Percentiles rank a stretch among this genome's conserved stretches.
These are phyloP conservation scores for Mico argentatus DNA, from an alignment of 2,797 vertebrate genomes.

Conservation along the genomic window DNA sequence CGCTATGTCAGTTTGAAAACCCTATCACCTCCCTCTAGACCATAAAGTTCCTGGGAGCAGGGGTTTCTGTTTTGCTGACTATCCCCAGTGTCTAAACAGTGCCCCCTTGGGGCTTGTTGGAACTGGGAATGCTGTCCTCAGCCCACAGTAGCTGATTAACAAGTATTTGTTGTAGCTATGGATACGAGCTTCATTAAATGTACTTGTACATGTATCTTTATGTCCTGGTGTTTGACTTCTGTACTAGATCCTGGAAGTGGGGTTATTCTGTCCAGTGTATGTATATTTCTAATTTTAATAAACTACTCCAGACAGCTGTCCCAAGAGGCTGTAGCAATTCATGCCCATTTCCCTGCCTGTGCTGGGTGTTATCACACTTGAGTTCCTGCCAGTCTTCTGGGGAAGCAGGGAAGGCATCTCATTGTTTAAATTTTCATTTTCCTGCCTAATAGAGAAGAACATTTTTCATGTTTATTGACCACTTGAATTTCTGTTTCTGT, in stretches of 20 bases:
- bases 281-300: constrained; percentile 11
- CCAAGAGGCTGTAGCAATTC: not conserved
- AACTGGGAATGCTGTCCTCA: not conserved
- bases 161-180: not conserved
- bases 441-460: constrained; percentile 37
- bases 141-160: not conserved
- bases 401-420: not conserved
- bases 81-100: not conserved
- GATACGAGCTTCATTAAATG: not conserved
- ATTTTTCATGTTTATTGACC: not conserved
- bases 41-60: not conserved
- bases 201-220: not conserved
- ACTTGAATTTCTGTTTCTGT: constrained; percentile 23
- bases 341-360: constrained; percentile 20
- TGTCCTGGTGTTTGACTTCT: not conserved
- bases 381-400: not conserved
- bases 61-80: not conserved
- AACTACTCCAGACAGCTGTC: constrained; percentile 27
- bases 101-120: not conserved
- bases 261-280: not conserved
- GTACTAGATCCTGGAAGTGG: not conserved
- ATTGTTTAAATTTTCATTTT: constrained; percentile 59
- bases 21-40: not conserved
- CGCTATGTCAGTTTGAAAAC: not conserved
- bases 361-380: not conserved